Base-by-base conservation (phyloP, 2,888 invertebrate species). In the Drosophila macrospina region DNA sequence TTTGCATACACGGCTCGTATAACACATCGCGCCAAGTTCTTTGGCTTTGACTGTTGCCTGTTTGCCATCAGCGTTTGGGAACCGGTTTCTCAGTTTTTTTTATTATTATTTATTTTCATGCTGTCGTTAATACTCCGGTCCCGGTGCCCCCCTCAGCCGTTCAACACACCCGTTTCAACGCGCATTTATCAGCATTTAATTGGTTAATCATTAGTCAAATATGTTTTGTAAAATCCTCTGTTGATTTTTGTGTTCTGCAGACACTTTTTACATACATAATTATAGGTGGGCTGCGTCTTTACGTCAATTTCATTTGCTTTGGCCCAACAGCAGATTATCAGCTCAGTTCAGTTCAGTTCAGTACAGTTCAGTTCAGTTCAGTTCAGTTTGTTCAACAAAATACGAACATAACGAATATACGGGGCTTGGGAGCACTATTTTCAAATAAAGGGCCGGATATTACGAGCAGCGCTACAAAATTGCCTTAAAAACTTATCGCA, bases 121-220 rank as follows among this genome's bases (percentile, higher is more conserved):
- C 59, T 61, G 45, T 65, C 55, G 57, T 63, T 60, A 62, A 37
- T 67, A 65, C 70, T 34, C 45, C 47, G 41, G 41, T 34, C 39
- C 44, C 41, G 2, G 20, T 3, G 20, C 52, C 57, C 55, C 48
- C 54, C 65, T 28, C 30, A 1, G 4, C 8, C 36, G 13, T 16
- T 5, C 16, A 32, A 8, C 24, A 41, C 42, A 8, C 20, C 16
- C 20, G 6, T 24, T 34, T 54, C 10, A 6, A 42, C 28, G 5
- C 7, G 28, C 57, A 69, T 73, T 78, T 78, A 83, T 86, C 76
- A 83, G 72, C 69, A 69, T 74, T 84, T 83, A 84, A 84, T 78
- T 84, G 76, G 80, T 80, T 83, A 83, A 83, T 83, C 83, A 86
- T 84, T 86, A 86, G 80, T 86, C 78, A 84, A 83, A 86, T 86